Percentiles rank a stretch among this genome's conserved stretches.
Evolutionary conservation across 2,113 vertebrate genomes (phyloP).

Genomic region (Agapornis roseicollis): DNA sequence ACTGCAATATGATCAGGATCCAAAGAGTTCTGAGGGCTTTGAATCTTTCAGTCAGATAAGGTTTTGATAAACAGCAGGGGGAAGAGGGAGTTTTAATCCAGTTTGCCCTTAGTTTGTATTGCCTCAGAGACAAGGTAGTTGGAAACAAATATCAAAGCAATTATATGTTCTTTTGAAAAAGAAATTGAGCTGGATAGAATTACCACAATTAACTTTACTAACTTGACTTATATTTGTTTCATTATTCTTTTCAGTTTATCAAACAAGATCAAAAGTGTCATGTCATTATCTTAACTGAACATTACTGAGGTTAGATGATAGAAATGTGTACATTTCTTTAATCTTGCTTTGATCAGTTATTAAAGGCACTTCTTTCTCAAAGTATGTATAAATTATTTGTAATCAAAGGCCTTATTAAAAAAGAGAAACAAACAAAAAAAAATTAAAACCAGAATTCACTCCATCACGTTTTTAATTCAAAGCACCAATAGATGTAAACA

Average conservation of each 20-base stretch:
- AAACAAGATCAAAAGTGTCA: background rate
- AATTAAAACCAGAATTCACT: background rate
- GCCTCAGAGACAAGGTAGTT: background rate
- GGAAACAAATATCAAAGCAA: slow-evolving; percentile 14
- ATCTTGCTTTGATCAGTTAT: background rate
- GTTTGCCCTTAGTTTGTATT: background rate
- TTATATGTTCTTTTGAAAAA: background rate
- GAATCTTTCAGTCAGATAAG: background rate
- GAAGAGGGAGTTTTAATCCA: background rate
- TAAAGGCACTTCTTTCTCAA: background rate
- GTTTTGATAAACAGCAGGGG: background rate
- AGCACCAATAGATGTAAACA: background rate
- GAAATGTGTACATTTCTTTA: background rate
- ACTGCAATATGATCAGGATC: background rate
- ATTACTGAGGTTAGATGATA: background rate
- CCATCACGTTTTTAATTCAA: background rate
- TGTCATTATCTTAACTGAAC: background rate
- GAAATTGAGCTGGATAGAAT: slow-evolving; percentile 1
- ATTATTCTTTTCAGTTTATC: background rate
- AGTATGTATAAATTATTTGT: background rate
- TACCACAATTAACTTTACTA: background rate
- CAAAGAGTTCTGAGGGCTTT: background rate
- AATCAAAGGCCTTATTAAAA: background rate
- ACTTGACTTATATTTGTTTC: background rate
- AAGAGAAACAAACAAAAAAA: background rate